Base-by-base conservation (phyloP, 2,113 vertebrate species). In the Caranx melampygus region DNA sequence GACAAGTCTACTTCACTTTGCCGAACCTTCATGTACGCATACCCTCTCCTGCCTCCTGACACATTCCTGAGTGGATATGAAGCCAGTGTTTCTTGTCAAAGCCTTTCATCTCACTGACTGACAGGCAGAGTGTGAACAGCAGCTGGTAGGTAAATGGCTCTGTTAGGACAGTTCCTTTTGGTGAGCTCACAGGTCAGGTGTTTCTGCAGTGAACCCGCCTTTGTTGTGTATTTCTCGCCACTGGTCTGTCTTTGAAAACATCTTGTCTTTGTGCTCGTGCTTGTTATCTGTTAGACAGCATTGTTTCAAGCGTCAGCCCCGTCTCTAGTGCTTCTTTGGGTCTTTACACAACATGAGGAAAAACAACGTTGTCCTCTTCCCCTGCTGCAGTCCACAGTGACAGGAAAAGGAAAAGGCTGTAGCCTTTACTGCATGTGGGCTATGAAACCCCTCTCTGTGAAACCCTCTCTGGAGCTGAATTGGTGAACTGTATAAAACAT, bases 401-500 rank as follows among this genome's bases (percentile, higher is more conserved):
- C 85, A 86, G 81, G 60, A 26, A 78, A 65, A 82, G 76, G 81
- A 81, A 89, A 85, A 71, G 21, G 75, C 88, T 85, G 79, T 68
- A 81, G 86, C 78, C 68, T 86, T 76, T 68, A 65, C 83, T 76
- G 72, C 14, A 52, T 11, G 62, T n/a, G 60, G 26, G 71, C 75
- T 84, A 79, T 74, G 83, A 75, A 86, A 64, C 61, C 60, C 58
- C 64, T 75, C 66, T 65, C 45, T 69, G 18, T 79, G 71, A 75
- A 88, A 81, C 6, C 65, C 74, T 88, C 80, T 82, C 60, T 55
- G 69, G 87, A 88, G 71, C 65, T 75, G 85, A 88, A 75, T 69
- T 85, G 80, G 78, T 81, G 90, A 86, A 86, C 86, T 90, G 88
- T 78, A 83, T 82, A 86, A 92, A 90, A 87, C 49, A 81, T 89